These are phyloP conservation scores for Cardiocondyla obscurior DNA, from an alignment of 1,140 invertebrate species.

Conservation along the genomic window DNA sequence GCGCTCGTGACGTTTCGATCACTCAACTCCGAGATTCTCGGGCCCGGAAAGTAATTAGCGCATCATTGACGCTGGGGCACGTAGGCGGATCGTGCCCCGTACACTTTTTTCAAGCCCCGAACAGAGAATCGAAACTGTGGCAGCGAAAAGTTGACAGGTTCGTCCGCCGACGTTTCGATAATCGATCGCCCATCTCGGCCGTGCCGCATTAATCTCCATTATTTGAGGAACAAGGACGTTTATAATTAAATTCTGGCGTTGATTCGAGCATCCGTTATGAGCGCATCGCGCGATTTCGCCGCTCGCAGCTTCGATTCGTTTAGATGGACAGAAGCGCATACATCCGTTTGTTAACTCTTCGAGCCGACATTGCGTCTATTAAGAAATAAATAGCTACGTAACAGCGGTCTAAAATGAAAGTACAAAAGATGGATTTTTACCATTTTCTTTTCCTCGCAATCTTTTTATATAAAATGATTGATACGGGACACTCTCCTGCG, in stretches of 20 bases:
- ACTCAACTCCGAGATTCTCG: background rate
- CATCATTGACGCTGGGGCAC: conserved; percentile 26
- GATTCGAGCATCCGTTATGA: background rate
- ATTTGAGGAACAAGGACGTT: background rate
- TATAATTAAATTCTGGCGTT: conserved; percentile 16
- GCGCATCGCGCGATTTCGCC: background rate
- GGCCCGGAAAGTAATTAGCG: conserved; percentile 13
- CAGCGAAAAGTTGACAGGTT: conserved; percentile 25
- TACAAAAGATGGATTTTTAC: background rate
- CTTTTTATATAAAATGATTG: background rate
- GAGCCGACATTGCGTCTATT: background rate
- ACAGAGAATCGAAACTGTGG: conserved; percentile 6
- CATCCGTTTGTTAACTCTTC: conserved; percentile 3
- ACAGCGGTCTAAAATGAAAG: background rate
- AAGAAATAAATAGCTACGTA: background rate
- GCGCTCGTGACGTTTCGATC: background rate
- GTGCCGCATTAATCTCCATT: conserved; percentile 2
- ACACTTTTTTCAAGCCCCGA: background rate
- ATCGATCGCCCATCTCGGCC: conserved; percentile 24
- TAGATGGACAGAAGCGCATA: background rate
- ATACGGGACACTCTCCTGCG: background rate
- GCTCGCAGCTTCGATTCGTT: background rate
- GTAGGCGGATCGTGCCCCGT: background rate
- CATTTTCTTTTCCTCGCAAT: background rate
- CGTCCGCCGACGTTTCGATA: background rate